Evolutionary conservation across 2,888 invertebrate species (phyloP).

Genomic region (Drosophila leonis): DNA sequence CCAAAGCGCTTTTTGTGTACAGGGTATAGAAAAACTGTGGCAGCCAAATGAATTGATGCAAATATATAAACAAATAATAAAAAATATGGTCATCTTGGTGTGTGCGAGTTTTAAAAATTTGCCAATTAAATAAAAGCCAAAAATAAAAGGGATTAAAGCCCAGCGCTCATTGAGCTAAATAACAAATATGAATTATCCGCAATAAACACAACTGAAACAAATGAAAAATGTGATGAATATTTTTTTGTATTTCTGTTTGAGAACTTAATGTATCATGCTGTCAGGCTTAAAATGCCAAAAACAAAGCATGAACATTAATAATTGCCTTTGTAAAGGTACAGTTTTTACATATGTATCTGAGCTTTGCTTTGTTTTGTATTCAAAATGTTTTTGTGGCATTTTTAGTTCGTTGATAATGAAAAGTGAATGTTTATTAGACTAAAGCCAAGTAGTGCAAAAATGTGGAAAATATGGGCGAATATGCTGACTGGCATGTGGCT

Average conservation of each 20-base stretch:
- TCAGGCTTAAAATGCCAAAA: neutral
- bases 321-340: neutral
- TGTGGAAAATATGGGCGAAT: neutral
- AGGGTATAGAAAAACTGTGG: slow-evolving; percentile 43
- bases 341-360: neutral
- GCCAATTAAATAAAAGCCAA: slow-evolving; percentile 74
- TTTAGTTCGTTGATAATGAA: neutral
- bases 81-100: no score
- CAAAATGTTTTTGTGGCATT: neutral
- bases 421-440: slow-evolving; percentile 3
- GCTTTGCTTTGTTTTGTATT: neutral
- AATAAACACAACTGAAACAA: slow-evolving; percentile 35
- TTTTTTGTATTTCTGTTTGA: slow-evolving; percentile 6
- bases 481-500: neutral
- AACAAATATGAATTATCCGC: slow-evolving; percentile 38
- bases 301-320: neutral
- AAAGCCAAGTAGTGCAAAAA: neutral
- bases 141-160: slow-evolving; percentile 66
- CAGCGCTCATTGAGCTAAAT: slow-evolving; percentile 44
- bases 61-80: slow-evolving; percentile 54
- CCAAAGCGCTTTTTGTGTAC: neutral
- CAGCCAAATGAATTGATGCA: slow-evolving; percentile 61
- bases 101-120: slow-evolving; percentile 60
- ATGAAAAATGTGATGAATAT: slow-evolving; percentile 36
- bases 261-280: slow-evolving; percentile 17